Conservation (phyloP, 2,888 invertebrate species). For the Cotesia congregata region DNA sequence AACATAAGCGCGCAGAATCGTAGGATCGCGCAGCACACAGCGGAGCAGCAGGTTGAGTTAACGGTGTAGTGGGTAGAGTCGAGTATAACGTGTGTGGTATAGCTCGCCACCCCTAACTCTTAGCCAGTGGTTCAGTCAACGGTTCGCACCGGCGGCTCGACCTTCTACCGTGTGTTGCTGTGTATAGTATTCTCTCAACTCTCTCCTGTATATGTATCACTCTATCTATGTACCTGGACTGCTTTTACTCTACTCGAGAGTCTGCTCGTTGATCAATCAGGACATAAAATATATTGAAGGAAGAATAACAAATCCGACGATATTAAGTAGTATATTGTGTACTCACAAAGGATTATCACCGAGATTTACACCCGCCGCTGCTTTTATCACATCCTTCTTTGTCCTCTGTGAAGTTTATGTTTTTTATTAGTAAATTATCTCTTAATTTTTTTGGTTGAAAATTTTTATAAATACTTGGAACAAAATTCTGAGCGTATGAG, state of each 20-base stretch:
- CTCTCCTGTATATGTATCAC: background rate
- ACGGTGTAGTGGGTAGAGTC: constrained; percentile 32
- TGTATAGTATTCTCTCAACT: background rate
- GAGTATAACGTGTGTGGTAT: constrained; percentile 32
- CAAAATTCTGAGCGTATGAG: background rate
- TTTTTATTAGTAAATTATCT: too few species aligned
- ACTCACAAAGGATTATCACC: background rate
- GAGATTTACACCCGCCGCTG: background rate
- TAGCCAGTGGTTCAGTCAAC: constrained; percentile 57
- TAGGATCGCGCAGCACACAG: constrained; percentile 49
- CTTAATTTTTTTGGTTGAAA: too few species aligned
- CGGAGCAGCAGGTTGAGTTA: constrained; percentile 17
- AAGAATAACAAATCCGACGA: background rate
- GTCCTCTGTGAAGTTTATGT: too few species aligned
- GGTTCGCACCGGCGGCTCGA: constrained; percentile 58
- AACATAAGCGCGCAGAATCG: constrained; percentile 57
- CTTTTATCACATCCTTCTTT: background rate
- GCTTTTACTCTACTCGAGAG: background rate
- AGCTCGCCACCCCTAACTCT: constrained; percentile 39
- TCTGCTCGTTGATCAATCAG: constrained; percentile 25
- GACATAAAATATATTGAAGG: constrained; percentile 1
- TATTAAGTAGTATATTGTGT: constrained; percentile 2
- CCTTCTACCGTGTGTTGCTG: constrained; percentile 36
- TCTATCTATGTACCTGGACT: too few species aligned
- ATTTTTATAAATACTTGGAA: too few species aligned